phyloP scores from a whole-genome alignment of 2,797 vertebrate genomes.

The Triplophysa yarkandensis region DNA sequence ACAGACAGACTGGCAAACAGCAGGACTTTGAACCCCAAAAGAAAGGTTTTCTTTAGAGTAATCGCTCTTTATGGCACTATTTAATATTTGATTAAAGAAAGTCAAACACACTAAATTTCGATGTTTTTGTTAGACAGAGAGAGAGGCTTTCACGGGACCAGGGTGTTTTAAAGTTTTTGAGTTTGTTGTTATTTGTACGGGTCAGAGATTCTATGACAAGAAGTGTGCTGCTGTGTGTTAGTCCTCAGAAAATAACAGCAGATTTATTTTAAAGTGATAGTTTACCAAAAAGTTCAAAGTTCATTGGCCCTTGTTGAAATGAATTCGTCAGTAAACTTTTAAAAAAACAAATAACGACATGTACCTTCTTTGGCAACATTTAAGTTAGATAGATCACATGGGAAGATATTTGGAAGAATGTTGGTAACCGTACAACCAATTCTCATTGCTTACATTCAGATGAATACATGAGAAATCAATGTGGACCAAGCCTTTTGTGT shows the following conservation, averaged over 20 bases:
- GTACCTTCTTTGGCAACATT: no score
- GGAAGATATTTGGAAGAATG: no score
- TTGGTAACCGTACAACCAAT: neutral
- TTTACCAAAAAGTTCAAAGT: no score
- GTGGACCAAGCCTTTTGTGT: no score
- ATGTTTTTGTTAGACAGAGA: conserved; percentile 4
- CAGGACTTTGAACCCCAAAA: conserved; percentile 40
- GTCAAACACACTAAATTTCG: neutral
- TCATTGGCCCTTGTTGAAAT: no score
- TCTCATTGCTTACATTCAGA: no score
- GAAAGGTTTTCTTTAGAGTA: conserved; percentile 21
- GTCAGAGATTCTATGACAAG: conserved; percentile 1
- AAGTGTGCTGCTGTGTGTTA: conserved; percentile 8
- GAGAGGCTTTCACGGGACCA: conserved; percentile 50
- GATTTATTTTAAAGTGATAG: no score
- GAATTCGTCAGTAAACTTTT: no score
- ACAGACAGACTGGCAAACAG: conserved; percentile 34
- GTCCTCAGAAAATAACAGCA: no score
- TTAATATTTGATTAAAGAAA: conserved; percentile 41
- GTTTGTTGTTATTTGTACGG: conserved; percentile 14
- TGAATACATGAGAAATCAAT: no score
- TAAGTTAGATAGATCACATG: no score
- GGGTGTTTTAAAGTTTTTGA: conserved; percentile 28
- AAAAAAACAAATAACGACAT: no score
- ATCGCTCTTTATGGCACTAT: conserved; percentile 35